These are phyloP conservation scores for Cyrtonyx montezumae DNA, from an alignment of 2,113 vertebrate genomes.

Conservation along the genomic window DNA sequence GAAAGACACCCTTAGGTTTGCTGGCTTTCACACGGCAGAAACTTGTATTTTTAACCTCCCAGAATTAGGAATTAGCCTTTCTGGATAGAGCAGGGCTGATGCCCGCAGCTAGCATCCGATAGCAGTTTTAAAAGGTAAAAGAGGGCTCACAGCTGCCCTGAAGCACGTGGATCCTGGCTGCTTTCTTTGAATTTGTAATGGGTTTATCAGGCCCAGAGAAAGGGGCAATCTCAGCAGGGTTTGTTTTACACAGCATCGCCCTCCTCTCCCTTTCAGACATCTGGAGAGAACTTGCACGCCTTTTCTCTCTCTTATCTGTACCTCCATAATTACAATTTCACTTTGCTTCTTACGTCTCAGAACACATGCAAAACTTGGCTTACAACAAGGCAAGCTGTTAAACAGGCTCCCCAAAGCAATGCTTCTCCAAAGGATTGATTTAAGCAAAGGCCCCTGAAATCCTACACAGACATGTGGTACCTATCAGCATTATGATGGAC, in stretches of 20 bases:
- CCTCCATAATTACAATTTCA: background rate
- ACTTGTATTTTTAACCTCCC: background rate
- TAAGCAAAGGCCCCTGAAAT: background rate
- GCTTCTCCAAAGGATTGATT: background rate
- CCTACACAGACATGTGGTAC: background rate
- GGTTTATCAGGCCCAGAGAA: constrained; percentile 20
- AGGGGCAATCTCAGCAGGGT: background rate
- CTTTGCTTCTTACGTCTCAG: background rate
- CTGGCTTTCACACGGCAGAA: background rate
- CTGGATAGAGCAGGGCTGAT: background rate
- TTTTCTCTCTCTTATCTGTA: background rate
- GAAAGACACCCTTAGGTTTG: background rate
- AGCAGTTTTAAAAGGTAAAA: background rate
- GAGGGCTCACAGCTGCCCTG: background rate
- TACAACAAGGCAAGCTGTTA: background rate
- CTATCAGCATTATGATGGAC: background rate
- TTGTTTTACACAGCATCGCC: background rate
- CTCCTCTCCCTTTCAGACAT: background rate
- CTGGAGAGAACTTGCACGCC: background rate
- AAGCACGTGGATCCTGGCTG: background rate
- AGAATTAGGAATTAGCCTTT: background rate
- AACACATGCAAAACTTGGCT: background rate
- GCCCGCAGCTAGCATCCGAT: background rate
- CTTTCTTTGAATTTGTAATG: constrained; percentile 29
- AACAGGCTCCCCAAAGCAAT: background rate